phyloP scores from a whole-genome alignment of 2,797 vertebrate species.

The Sebastiscus albofasciatus region DNA sequence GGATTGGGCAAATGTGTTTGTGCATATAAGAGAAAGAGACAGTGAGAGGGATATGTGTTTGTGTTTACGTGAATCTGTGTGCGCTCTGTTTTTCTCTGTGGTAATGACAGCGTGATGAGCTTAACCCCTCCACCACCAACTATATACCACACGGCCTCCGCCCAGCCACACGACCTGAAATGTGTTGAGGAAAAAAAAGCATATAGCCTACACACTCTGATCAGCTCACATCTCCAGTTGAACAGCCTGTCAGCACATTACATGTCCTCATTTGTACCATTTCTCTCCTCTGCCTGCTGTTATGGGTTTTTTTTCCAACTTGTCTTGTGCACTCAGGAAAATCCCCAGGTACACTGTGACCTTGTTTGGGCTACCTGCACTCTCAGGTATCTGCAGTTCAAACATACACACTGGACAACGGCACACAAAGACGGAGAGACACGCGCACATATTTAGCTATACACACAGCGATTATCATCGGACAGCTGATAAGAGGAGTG shows the following conservation, averaged over 20 bases:
- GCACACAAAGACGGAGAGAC: constrained; percentile 3
- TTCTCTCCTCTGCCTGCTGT: background rate
- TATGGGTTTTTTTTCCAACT: constrained; percentile 10
- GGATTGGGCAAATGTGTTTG: constrained; percentile 69
- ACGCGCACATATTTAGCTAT: constrained; percentile 18
- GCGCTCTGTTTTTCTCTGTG: constrained; percentile 53
- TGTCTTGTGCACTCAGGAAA: constrained; percentile 4
- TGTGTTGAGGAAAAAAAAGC: background rate
- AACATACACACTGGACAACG: constrained; percentile 6
- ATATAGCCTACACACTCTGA: background rate
- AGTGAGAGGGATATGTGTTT: constrained; percentile 59
- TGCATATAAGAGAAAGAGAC: constrained; percentile 46
- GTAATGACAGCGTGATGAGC: constrained; percentile 46
- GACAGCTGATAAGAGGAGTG: constrained; percentile 50
- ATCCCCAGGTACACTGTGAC: constrained; percentile 42
- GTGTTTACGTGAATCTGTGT: constrained; percentile 49
- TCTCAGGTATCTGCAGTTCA: constrained; percentile 39
- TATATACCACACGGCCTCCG: constrained; percentile 12
- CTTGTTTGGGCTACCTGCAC: constrained; percentile 39
- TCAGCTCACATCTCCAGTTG: background rate
- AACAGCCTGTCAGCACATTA: background rate
- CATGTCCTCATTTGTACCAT: background rate
- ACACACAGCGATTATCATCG: constrained; percentile 43
- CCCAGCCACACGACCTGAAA: constrained; percentile 16
- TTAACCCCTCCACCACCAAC: constrained; percentile 1